Percentiles rank a stretch among this genome's conserved stretches.
Evolutionary conservation across 2,888 invertebrate species (phyloP).

Genomic region (Megaustenia siamemsis): DNA sequence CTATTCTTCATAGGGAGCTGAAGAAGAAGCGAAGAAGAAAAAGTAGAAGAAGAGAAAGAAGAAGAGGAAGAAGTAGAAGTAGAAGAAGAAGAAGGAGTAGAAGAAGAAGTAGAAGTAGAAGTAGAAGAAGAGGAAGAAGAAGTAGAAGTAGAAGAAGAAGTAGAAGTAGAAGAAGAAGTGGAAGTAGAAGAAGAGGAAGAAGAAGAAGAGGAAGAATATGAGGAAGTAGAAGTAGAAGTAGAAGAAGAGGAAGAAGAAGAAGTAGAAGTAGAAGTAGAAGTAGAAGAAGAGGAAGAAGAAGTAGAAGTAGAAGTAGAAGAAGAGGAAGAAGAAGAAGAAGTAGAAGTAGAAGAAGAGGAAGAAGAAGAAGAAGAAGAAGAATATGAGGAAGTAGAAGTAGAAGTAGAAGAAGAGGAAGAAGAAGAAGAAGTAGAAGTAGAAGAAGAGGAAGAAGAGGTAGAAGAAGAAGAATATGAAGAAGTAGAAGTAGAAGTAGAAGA

Average conservation of each 20-base stretch:
- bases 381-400: neutral
- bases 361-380: neutral
- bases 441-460: neutral
- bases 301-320: neutral
- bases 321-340: neutral
- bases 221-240: neutral
- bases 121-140: too few relatives aligned
- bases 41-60: neutral
- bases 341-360: neutral
- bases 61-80: neutral
- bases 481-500: too few relatives aligned
- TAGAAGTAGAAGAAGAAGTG: too few relatives aligned
- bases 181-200: neutral
- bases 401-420: neutral
- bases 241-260: neutral
- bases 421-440: neutral
- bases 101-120: too few relatives aligned
- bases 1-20: too few relatives aligned
- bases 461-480: neutral
- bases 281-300: slow-evolving; percentile 10
- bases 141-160: too few relatives aligned
- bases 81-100: neutral
- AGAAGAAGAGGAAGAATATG: neutral
- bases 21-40: neutral
- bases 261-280: neutral